These are phyloP conservation scores for Uria lomvia DNA, from an alignment of 2,113 vertebrate genomes.

Conservation along the genomic window DNA sequence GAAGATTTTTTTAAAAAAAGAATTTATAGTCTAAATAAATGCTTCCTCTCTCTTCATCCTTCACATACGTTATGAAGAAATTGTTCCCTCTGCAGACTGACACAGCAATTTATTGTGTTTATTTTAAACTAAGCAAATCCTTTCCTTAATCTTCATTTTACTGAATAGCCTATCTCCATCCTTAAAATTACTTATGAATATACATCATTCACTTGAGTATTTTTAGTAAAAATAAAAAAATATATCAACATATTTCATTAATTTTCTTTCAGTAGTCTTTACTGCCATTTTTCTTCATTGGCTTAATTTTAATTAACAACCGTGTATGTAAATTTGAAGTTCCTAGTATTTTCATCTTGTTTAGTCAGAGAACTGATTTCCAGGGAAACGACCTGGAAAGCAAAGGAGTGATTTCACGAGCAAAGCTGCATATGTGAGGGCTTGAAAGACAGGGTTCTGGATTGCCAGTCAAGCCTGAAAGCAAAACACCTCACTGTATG, in stretches of 20 bases:
- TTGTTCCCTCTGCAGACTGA: neutral
- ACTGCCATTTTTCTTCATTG: neutral
- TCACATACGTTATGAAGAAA: neutral
- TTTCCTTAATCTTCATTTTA: neutral
- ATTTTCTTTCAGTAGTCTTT: neutral
- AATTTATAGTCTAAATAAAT: neutral
- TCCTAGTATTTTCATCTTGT: neutral
- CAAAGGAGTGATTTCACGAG: neutral
- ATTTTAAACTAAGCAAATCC: neutral
- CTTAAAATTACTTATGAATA: neutral
- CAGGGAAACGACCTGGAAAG: neutral
- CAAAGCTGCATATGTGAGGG: neutral
- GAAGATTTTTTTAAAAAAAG: neutral
- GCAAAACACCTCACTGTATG: neutral
- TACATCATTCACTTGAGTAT: neutral
- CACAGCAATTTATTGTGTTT: neutral
- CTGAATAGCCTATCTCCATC: neutral
- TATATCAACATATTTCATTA: neutral
- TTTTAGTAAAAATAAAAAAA: neutral
- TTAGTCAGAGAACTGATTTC: neutral
- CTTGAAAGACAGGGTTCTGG: neutral
- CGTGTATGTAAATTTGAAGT: neutral
- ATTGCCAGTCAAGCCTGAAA: neutral
- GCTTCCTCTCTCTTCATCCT: neutral
- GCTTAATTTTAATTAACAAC: neutral